Percentiles rank a stretch among this genome's conserved stretches.
Conservation (phyloP, 2,797 vertebrate genomes). For the Astyanax mexicanus region DNA sequence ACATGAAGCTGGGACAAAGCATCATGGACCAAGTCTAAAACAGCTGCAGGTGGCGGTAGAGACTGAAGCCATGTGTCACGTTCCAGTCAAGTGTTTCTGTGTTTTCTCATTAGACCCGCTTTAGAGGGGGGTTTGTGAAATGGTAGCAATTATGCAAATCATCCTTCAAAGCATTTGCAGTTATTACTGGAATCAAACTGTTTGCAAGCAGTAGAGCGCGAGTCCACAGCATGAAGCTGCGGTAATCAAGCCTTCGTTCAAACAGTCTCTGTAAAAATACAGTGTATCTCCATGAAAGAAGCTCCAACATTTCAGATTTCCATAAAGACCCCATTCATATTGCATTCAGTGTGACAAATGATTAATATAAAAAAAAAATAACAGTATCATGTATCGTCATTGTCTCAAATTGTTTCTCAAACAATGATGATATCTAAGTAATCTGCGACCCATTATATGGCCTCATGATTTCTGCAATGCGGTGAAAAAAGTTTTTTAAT, state of each 20-base stretch:
- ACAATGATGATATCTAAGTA: too few species aligned
- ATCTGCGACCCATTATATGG: too few species aligned
- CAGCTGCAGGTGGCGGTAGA: constrained; percentile 38
- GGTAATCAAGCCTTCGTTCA: constrained; percentile 29
- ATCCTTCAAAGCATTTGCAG: constrained; percentile 44
- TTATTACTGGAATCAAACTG: constrained; percentile 42
- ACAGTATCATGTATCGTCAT: not conserved
- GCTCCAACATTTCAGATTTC: not conserved
- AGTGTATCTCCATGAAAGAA: not conserved
- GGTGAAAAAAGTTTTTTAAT: too few species aligned
- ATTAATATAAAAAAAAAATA: not conserved
- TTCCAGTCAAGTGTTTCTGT: constrained; percentile 51
- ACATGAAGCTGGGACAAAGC: not conserved
- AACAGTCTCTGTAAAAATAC: not conserved
- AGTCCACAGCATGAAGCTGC: constrained; percentile 23
- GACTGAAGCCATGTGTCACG: constrained; percentile 16
- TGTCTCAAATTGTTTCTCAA: too few species aligned
- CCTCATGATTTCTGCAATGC: too few species aligned
- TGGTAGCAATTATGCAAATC: constrained; percentile 58
- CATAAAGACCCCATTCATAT: not conserved
- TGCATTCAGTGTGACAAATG: not conserved
- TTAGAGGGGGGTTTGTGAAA: constrained; percentile 38
- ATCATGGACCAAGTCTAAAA: constrained; percentile 30
- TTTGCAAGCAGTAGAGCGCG: constrained; percentile 55
- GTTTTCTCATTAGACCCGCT: constrained; percentile 56